These are phyloP conservation scores for Rhinophrynus dorsalis DNA, from an alignment of 2,797 vertebrate genomes.

Conservation along the genomic window DNA sequence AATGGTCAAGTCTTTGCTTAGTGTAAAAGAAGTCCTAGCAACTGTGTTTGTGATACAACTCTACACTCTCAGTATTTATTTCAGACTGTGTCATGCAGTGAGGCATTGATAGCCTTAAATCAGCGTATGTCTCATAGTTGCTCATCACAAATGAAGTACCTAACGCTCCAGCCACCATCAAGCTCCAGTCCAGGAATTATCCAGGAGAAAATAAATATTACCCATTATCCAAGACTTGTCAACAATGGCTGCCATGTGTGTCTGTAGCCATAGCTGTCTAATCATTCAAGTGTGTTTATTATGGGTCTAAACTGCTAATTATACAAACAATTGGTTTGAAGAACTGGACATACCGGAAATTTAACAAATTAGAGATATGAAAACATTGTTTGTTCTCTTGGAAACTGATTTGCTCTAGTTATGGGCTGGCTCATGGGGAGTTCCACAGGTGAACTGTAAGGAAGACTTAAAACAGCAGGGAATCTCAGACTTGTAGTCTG, in stretches of 20 bases:
- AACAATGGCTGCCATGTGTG: background rate
- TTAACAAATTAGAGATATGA: constrained; percentile 34
- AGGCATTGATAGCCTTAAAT: background rate
- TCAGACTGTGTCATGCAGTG: background rate
- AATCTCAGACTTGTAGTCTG: constrained; percentile 61
- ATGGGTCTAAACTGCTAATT: constrained; percentile 45
- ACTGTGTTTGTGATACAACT: constrained; percentile 1
- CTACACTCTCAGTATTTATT: background rate
- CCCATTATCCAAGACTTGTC: background rate
- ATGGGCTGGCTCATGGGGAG: constrained; percentile 51
- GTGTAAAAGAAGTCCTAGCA: too few species aligned
- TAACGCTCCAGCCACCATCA: background rate
- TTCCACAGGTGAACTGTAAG: constrained; percentile 60
- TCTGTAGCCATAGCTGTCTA: constrained; percentile 9
- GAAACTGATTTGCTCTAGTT: background rate
- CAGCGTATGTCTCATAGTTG: background rate
- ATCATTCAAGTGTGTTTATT: background rate
- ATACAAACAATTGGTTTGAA: constrained; percentile 58
- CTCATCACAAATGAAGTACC: background rate
- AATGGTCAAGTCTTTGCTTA: background rate
- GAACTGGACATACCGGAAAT: constrained; percentile 47
- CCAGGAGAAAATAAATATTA: background rate
- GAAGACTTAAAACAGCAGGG: constrained; percentile 65
- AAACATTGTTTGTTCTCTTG: background rate
- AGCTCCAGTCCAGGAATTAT: background rate